Percentiles rank a stretch among this genome's conserved stretches.
phyloP scores from a whole-genome alignment of 2,797 vertebrate species.

The Echeneis naucrates region DNA sequence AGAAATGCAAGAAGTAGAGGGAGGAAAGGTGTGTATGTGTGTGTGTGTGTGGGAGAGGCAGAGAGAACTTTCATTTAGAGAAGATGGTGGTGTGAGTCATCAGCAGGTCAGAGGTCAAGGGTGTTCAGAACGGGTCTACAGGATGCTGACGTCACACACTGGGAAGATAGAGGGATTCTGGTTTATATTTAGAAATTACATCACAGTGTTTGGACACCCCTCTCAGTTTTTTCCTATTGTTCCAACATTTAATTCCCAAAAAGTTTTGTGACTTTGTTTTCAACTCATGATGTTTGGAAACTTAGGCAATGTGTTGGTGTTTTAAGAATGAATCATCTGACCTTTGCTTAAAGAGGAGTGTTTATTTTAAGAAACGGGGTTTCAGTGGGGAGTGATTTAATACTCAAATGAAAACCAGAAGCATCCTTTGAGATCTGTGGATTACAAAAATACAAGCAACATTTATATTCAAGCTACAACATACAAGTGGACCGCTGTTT shows the following conservation, averaged over 20 bases:
- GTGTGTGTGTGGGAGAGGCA: slow-evolving; percentile 57
- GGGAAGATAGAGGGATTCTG: slow-evolving; percentile 22
- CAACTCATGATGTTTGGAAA: slow-evolving; percentile 33
- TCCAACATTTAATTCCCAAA: slow-evolving; percentile 26
- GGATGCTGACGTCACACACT: slow-evolving; percentile 58
- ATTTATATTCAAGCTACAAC: background rate
- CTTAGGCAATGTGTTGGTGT: slow-evolving; percentile 21
- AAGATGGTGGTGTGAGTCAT: slow-evolving; percentile 71
- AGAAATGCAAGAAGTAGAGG: slow-evolving; percentile 49
- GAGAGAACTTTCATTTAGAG: slow-evolving; percentile 44
- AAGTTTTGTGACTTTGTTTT: slow-evolving; percentile 9
- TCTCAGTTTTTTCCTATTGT: slow-evolving; percentile 5
- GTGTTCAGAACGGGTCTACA: slow-evolving; percentile 35
- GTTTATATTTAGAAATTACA: slow-evolving; percentile 65
- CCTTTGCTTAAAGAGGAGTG: slow-evolving; percentile 21
- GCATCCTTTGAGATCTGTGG: background rate
- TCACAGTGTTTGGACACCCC: slow-evolving; percentile 41
- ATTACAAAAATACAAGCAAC: background rate
- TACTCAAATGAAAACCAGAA: background rate
- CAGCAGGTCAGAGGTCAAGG: slow-evolving; percentile 57
- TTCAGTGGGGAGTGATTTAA: slow-evolving; percentile 22
- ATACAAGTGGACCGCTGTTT: too few relatives aligned
- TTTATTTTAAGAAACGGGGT: slow-evolving; percentile 31
- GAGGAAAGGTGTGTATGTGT: slow-evolving; percentile 45
- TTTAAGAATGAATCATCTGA: slow-evolving; percentile 45